phyloP scores from a whole-genome alignment of 2,888 invertebrate species.

The Lepidochrysops patricia region DNA sequence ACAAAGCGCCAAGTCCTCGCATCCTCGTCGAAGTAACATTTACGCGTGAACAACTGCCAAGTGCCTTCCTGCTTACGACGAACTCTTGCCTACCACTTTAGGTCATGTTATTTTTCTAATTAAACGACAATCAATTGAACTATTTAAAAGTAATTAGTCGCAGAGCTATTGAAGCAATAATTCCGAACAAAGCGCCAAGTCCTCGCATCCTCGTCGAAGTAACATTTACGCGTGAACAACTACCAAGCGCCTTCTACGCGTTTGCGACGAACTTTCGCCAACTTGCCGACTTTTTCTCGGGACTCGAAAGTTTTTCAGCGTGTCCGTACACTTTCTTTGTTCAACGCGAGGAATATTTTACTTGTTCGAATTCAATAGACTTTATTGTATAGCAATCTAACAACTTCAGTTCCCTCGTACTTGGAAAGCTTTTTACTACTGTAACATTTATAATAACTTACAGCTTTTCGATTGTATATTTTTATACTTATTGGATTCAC shows the following conservation, averaged over 20 bases:
- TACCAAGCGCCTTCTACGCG: constrained; percentile 20
- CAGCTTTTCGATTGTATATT: background rate
- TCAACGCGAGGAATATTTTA: constrained; percentile 8
- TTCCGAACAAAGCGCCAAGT: constrained; percentile 18
- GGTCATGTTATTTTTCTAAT: too few species aligned
- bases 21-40: constrained; percentile 23
- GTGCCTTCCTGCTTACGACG: constrained; percentile 18
- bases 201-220: constrained; percentile 22
- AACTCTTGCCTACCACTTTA: constrained; percentile 20
- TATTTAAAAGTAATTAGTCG: background rate
- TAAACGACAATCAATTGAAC: background rate
- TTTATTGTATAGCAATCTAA: constrained; percentile 2
- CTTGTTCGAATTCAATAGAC: constrained; percentile 7
- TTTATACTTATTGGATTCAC: background rate
- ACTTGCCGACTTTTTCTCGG: constrained; percentile 21
- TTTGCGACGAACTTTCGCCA: constrained; percentile 18
- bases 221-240: constrained; percentile 25
- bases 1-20: constrained; percentile 16
- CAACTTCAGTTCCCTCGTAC: background rate
- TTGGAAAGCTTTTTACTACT: background rate
- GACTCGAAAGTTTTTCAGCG: constrained; percentile 18
- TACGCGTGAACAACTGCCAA: constrained; percentile 24
- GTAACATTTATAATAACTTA: background rate
- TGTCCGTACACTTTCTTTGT: constrained; percentile 19
- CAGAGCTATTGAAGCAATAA: background rate